Conservation (phyloP, 2,797 vertebrate genomes). For the Poecilia wingei region DNA sequence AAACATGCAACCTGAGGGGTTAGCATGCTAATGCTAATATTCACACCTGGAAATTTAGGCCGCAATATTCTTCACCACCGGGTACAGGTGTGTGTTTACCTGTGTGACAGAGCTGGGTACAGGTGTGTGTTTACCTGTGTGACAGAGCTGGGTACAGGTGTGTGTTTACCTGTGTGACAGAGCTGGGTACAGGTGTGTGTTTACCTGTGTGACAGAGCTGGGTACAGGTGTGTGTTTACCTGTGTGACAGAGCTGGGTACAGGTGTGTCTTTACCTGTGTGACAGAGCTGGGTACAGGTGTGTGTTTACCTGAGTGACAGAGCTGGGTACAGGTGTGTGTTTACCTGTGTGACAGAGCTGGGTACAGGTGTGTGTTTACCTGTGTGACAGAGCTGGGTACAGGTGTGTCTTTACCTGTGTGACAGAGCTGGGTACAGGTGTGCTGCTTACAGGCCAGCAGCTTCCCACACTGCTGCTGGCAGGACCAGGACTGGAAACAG, state of each 20-base stretch:
- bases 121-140: not conserved
- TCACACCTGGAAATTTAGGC: too few relatives aligned
- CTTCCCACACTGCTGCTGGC: constrained; percentile 81
- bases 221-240: not conserved
- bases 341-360: too few relatives aligned
- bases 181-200: constrained; percentile 84
- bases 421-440: constrained; percentile 86
- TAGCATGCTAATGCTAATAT: too few relatives aligned
- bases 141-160: not conserved
- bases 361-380: not conserved
- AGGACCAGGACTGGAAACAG: constrained; percentile 84
- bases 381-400: not conserved
- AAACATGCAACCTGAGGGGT: too few relatives aligned
- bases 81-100: not conserved
- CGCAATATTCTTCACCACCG: too few relatives aligned
- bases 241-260: not conserved
- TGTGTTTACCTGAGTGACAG: constrained; percentile 61
- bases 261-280: constrained; percentile 81
- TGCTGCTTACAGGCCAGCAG: constrained; percentile 88
- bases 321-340: not conserved
- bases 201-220: too few relatives aligned
- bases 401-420: constrained; percentile 81
- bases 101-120: too few relatives aligned
- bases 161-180: constrained; percentile 87
- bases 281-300: constrained; percentile 86